Evolutionary conservation across 2,888 invertebrate species (phyloP), one percentile per base, ranked within the genome.

Genomic region (Tachystola acroxantha): DNA sequence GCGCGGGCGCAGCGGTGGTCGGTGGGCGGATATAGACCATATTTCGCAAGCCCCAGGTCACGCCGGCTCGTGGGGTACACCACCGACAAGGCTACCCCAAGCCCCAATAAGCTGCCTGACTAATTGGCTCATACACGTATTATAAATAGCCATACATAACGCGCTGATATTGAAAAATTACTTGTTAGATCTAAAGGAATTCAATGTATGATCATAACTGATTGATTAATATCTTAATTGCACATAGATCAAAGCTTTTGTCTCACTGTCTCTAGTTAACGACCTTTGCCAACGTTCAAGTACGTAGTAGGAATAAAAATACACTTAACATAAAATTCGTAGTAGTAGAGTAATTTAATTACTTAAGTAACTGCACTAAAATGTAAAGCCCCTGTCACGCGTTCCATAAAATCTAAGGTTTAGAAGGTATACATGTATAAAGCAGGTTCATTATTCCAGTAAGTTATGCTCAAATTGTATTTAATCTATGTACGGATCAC

Each of bases 11-110:
- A 46, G 40, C 36, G 20, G 45, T 48, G 43, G 45, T 46, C 42
- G 37, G 45, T 51, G 53, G 51, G 54, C 53, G 54, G 55, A 53
- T 56, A 50, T 53, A 46, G 49, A 40, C 41, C 50, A 48, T 43
- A 43, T 39, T 39, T 39, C 39, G 39, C 11, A 39, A 39, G 30
- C 19, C 12, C 32, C 35, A 20, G 39, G 39, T 39, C 39, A 40
- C 41, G 40, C 11, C 7, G 20, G 14, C 27, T 7, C 32, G 27
- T 32, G 38, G 28, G 29, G 16, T 12, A 2, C 11, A 27, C 27
- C 20, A 43, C 28, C 39, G 36, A 19, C 45, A 37, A 32, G 32
- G 40, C 45, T 48, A 45, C 49, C 46, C 41, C 40, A 39, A 38
- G 34, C 37, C 34, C 36, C 35, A 39, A 48, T 45, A 42, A 39